Evolutionary conservation across 2,113 vertebrate genomes (phyloP).

Genomic region (Sisor rabdophorus): DNA sequence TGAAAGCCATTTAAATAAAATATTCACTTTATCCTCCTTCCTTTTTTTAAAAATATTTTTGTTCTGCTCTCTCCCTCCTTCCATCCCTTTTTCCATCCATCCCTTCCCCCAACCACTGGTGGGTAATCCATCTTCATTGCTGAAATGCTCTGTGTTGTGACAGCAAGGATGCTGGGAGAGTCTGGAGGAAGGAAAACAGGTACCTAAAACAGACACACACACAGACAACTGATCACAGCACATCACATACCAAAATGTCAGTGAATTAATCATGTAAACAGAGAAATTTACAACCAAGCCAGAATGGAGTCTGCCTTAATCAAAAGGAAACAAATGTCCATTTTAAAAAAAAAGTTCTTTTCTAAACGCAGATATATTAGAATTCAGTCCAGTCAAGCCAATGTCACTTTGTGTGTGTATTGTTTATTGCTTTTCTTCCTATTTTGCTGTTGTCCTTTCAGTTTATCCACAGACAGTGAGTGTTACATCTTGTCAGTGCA

Average conservation of each 20-base stretch:
- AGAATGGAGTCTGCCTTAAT: conserved; percentile 6
- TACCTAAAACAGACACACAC: conserved; percentile 56
- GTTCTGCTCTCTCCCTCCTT: conserved; percentile 34
- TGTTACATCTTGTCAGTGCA: conserved; percentile 16
- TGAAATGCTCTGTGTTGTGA: conserved; percentile 71
- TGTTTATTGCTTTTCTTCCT: conserved; percentile 22
- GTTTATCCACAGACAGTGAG: conserved; percentile 19
- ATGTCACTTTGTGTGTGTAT: background rate
- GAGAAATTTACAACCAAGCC: conserved; percentile 13
- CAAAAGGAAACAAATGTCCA: background rate
- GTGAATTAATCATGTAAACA: conserved; percentile 28
- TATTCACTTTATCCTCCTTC: background rate
- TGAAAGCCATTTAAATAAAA: conserved; percentile 4
- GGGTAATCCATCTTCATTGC: conserved; percentile 72
- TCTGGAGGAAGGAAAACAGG: conserved; percentile 65
- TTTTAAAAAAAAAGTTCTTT: background rate
- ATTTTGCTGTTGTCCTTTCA: conserved; percentile 7
- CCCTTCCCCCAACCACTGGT: conserved; percentile 50
- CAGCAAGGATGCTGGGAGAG: conserved; percentile 64
- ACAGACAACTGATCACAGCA: conserved; percentile 65
- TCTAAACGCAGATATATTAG: conserved; percentile 23
- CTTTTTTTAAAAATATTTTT: background rate
- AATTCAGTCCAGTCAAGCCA: conserved; percentile 19
- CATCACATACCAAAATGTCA: conserved; percentile 58
- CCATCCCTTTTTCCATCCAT: conserved; percentile 34